Evolutionary conservation across 2,888 invertebrate species (phyloP).

Genomic region (Marasmarcha lunaedactyla): DNA sequence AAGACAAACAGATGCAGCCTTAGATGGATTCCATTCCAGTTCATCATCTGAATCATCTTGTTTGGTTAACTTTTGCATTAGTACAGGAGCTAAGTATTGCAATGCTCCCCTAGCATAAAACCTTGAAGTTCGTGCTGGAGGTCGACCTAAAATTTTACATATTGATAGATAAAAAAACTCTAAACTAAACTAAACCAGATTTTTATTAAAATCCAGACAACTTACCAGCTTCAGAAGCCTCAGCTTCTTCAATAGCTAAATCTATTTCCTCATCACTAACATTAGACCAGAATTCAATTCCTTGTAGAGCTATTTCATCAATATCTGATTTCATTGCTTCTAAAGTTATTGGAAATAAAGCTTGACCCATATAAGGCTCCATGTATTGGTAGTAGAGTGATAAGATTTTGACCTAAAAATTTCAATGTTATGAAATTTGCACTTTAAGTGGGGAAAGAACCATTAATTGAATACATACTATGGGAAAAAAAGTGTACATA

Average conservation of each 20-base stretch:
- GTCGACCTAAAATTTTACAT: conserved; percentile 72
- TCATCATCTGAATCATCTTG: conserved; percentile 98
- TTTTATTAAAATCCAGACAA: neutral
- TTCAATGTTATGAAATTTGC: neutral
- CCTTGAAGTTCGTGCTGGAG: conserved; percentile 92
- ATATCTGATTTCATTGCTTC: conserved; percentile 98
- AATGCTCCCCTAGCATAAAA: conserved; percentile 99
- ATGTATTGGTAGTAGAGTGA: conserved; percentile 98
- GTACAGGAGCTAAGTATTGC: conserved; percentile 92
- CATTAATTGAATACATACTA: neutral
- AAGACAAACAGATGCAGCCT: conserved; percentile 98
- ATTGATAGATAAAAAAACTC: conserved; percentile 1
- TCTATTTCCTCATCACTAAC: conserved; percentile 99
- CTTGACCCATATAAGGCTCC: conserved; percentile 99
- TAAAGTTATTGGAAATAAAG: conserved; percentile 96
- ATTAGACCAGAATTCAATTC: conserved; percentile 99
- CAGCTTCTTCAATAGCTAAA: conserved; percentile 91
- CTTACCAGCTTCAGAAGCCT: conserved; percentile 86
- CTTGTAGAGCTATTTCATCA: conserved; percentile 96
- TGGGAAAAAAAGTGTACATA: conserved; percentile 35
- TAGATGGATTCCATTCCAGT: conserved; percentile 99
- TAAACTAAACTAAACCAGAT: conserved; percentile 1
- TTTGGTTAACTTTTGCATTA: conserved; percentile 94
- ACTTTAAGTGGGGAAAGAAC: neutral
- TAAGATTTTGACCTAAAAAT: conserved; percentile 84